Evolutionary conservation across 2,888 invertebrate species (phyloP).

Genomic region (Sinentomon sp.): DNA sequence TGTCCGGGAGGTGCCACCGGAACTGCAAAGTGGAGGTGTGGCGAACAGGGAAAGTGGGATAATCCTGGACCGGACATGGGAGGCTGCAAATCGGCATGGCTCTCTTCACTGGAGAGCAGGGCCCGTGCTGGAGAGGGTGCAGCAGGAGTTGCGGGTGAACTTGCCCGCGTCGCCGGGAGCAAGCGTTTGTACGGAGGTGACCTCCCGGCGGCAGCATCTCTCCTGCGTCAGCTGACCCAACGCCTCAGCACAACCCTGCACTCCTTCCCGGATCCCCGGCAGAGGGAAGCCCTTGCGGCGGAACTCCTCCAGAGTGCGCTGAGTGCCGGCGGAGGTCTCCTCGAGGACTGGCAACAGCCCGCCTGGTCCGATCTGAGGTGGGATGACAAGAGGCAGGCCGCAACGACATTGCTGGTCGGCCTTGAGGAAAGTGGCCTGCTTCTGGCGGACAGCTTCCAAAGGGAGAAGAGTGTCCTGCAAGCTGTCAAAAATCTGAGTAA

Average conservation of each 20-base stretch:
- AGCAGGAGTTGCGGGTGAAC: conserved; percentile 24
- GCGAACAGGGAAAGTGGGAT: conserved; percentile 30
- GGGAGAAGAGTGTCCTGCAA: conserved; percentile 55
- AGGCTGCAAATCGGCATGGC: conserved; percentile 64
- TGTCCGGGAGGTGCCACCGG: conserved; percentile 76
- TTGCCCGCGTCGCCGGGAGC: conserved; percentile 45
- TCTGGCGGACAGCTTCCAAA: conserved; percentile 51
- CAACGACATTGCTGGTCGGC: conserved; percentile 54
- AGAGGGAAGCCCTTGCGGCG: conserved; percentile 53
- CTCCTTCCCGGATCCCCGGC: conserved; percentile 45
- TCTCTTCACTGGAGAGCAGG: conserved; percentile 41
- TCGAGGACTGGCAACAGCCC: conserved; percentile 52
- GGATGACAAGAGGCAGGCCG: conserved; percentile 58
- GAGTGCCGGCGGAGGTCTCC: conserved; percentile 55
- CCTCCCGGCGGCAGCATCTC: conserved; percentile 64
- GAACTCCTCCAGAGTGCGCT: conserved; percentile 58
- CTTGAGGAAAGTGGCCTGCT: conserved; percentile 69
- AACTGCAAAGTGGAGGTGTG: conserved; percentile 54
- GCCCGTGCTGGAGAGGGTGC: conserved; percentile 42
- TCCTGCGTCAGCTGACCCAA: conserved; percentile 58
- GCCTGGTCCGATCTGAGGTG: conserved; percentile 64
- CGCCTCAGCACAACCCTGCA: conserved; percentile 55
- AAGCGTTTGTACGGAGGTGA: conserved; percentile 67
- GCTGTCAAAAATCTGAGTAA: conserved; percentile 67
- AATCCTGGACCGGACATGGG: conserved; percentile 55